Percentiles rank a stretch among this genome's conserved stretches.
Evolutionary conservation across 92 coral and sea anemone genomes (phyloP).

Genomic region (Palythoa heliodiscus): DNA sequence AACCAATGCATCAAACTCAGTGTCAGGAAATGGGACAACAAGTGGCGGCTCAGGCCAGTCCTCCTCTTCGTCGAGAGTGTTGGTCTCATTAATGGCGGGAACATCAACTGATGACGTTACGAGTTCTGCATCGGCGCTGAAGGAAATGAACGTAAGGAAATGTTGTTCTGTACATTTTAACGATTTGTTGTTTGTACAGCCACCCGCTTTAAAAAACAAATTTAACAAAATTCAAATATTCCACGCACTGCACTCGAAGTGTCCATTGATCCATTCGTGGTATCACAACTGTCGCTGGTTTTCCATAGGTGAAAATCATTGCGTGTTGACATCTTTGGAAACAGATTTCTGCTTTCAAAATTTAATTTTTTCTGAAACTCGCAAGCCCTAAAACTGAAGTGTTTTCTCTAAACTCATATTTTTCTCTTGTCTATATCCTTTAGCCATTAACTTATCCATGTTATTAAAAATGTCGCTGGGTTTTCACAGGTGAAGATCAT

Average conservation of each 20-base stretch:
- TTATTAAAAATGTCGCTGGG: not conserved
- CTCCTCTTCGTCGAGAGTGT: conserved; percentile 10
- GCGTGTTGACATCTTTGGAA: no score
- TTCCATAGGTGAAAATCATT: no score
- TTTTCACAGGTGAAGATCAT: conserved; percentile 3
- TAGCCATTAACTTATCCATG: not conserved
- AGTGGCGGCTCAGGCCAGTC: conserved; percentile 3
- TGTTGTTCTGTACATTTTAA: not conserved
- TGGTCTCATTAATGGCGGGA: conserved; percentile 31
- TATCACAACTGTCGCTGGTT: no score
- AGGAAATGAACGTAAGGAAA: conserved; percentile 19
- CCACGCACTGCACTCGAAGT: no score
- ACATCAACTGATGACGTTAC: conserved; percentile 24
- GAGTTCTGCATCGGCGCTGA: conserved; percentile 9
- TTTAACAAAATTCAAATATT: no score
- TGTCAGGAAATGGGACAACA: not conserved
- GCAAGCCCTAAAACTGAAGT: no score
- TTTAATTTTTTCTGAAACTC: no score
- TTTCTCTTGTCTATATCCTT: not conserved
- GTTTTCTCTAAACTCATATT: no score
- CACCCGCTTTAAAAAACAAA: no score
- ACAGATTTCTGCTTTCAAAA: no score
- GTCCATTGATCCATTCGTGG: no score
- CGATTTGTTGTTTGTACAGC: not conserved
- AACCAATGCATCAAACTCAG: not conserved